These are phyloP conservation scores for Laterallus jamaicensis DNA, from an alignment of 2,113 vertebrate genomes.

Conservation along the genomic window DNA sequence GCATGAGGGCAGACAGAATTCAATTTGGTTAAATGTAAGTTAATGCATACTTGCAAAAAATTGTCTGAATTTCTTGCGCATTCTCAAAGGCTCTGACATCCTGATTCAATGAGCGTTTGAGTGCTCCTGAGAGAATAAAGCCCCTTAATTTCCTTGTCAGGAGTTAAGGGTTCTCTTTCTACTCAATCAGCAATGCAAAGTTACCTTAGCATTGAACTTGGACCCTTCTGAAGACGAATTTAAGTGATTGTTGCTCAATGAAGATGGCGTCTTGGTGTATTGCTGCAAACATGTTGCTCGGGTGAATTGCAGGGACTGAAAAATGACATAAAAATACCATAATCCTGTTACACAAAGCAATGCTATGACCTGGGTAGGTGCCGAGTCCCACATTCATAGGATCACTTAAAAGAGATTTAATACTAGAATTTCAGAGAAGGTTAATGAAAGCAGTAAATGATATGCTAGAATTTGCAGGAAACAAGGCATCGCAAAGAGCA, in stretches of 20 bases:
- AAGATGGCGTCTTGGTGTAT: background rate
- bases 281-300: background rate
- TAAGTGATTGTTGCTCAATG: background rate
- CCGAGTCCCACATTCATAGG: background rate
- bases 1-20: background rate
- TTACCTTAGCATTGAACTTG: background rate
- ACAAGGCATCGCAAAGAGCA: background rate
- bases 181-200: background rate
- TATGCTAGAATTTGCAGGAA: conserved; percentile 9
- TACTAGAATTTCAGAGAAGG: background rate
- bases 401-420: conserved; percentile 23
- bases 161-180: background rate
- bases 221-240: background rate
- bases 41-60: conserved; percentile 11
- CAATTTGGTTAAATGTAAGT: background rate
- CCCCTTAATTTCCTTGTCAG: background rate
- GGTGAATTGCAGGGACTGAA: background rate
- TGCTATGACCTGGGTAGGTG: background rate
- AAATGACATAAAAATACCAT: background rate
- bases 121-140: background rate
- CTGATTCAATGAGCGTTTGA: background rate
- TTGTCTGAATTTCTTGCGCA: background rate
- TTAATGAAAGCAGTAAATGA: conserved; percentile 45
- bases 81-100: background rate
- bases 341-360: background rate